These are phyloP conservation scores for Gallirallus australis DNA, from an alignment of 2,797 vertebrate genomes.

Conservation along the genomic window DNA sequence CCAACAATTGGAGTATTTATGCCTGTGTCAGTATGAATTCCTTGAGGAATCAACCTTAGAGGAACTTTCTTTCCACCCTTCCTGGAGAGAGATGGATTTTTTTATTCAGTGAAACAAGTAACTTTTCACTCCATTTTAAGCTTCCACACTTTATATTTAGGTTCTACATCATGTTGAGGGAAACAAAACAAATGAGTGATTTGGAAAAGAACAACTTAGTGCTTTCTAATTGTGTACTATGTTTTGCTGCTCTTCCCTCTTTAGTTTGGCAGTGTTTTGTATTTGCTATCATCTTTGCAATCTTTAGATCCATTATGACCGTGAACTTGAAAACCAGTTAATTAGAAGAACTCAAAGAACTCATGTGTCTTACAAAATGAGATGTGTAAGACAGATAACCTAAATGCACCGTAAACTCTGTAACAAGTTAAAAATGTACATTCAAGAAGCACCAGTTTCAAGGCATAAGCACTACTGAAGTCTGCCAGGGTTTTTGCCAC, in stretches of 20 bases:
- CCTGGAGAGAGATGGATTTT: not conserved
- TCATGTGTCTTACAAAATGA: not conserved
- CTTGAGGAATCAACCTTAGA: not conserved
- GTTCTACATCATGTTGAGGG: not conserved
- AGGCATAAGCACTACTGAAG: not conserved
- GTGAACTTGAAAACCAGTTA: not conserved
- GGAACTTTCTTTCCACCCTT: not conserved
- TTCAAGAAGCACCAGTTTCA: not conserved
- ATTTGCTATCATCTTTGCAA: not conserved
- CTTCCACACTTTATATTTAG: not conserved
- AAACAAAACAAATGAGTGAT: not conserved
- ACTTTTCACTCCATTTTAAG: not conserved
- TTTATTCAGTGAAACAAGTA: not conserved
- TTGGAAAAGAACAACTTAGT: not conserved
- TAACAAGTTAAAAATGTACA: not conserved
- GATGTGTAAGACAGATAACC: not conserved
- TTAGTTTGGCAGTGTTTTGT: not conserved
- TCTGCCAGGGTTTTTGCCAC: not conserved
- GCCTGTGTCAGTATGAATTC: not conserved
- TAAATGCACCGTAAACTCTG: not conserved
- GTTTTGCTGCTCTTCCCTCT: not conserved
- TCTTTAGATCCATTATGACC: not conserved
- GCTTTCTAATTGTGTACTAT: not conserved
- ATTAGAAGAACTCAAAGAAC: constrained; percentile 7
- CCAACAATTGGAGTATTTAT: not conserved